These are phyloP conservation scores for Eurypyga helias DNA, from an alignment of 2,113 vertebrate genomes.

Conservation along the genomic window DNA sequence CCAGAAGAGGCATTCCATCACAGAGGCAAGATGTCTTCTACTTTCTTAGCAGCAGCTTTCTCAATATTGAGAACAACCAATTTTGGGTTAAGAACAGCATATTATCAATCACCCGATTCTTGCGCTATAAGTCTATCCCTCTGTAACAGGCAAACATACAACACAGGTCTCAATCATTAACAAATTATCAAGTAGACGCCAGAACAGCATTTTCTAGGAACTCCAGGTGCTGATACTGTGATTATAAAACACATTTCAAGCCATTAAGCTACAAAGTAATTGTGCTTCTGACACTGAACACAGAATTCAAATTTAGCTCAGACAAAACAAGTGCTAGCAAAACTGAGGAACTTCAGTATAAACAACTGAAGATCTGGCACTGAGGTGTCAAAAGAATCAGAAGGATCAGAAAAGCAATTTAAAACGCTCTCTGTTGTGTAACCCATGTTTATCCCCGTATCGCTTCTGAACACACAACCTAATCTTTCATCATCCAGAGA, in stretches of 20 bases:
- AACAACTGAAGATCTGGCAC: slow-evolving; percentile 6
- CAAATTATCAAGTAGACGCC: background rate
- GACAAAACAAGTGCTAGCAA: background rate
- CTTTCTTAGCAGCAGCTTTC: background rate
- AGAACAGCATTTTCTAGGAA: background rate
- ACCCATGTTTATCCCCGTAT: background rate
- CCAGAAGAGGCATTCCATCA: background rate
- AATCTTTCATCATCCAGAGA: slow-evolving; percentile 15
- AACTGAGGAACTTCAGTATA: background rate
- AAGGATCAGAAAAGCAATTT: slow-evolving; percentile 17
- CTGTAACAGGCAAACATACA: background rate
- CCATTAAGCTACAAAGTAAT: background rate
- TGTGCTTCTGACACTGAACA: background rate
- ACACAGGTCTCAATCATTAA: background rate
- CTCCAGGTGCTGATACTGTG: background rate
- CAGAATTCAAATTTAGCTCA: background rate
- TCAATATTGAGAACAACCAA: background rate
- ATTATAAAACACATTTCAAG: background rate
- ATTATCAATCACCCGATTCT: background rate
- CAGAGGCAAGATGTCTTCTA: background rate
- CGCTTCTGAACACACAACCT: slow-evolving; percentile 3
- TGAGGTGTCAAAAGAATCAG: background rate
- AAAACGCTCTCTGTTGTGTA: slow-evolving; percentile 8
- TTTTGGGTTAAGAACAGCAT: background rate
- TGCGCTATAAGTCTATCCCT: background rate